Evolutionary conservation across 2,113 vertebrate species (phyloP), one percentile per base, ranked within the genome.

Genomic region (Glaucomys volans): DNA sequence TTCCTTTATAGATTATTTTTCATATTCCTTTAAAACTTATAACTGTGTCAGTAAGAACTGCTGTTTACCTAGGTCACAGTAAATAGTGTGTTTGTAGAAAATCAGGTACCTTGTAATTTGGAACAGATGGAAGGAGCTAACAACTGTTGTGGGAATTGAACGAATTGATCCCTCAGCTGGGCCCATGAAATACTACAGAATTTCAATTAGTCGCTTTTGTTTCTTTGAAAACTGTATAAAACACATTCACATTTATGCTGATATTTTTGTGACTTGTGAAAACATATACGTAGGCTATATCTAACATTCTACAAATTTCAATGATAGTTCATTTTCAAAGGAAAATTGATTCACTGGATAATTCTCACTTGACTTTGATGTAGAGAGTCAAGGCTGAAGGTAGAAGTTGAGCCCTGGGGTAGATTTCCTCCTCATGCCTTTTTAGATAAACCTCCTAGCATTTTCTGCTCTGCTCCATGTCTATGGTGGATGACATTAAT

Each of bases 141-240:
- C 3, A 62, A 40, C 37, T 57, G 4, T 52, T 90, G 30, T 1
- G 59, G 37, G 16, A 86, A 17, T 24, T 66, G 44, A 80, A 79
- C 50, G 14, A 40, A 91, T 67, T 79, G 16, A 86, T 50, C 8
- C 26, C 24, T 35, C 44, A 83, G 1, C 32, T 66, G 64, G 2
- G 57, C 17, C 35, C 30, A 20, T 92, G 26, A 80, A 94, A 94
- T 5, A 44, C 30, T 42, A 3, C 1, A 62, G n/a, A 71, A 77
- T 77, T 95, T 97, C 47, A 93, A 22, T 82, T 52, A 93, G 4
- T 44, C 86, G 28, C 37, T 52, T 92, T 96, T 77, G 4, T 17
- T 72, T 81, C 30, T 69, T 18, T n/a, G 10, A 88, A 14, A 79
- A 69, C 1, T 82, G 35, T 64, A 88, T 84, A 77, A 77, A 82